Evolutionary conservation across 2,797 vertebrate genomes (phyloP).

Genomic region (Pseudotriccus pelzelni): DNA sequence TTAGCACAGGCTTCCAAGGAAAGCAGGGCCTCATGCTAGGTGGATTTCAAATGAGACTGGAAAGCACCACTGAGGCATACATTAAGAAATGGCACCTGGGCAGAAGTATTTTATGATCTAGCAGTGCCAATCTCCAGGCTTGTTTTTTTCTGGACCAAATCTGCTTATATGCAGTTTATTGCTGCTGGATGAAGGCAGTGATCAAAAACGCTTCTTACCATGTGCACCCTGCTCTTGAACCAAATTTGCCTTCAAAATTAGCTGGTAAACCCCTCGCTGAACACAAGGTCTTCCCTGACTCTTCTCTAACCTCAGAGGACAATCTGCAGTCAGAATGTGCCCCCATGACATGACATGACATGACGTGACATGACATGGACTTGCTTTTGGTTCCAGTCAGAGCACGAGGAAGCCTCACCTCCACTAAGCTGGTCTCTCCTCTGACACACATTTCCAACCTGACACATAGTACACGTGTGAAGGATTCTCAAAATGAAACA

Average conservation of each 20-base stretch:
- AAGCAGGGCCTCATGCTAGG: background rate
- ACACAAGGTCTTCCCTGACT: background rate
- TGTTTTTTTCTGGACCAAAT: background rate
- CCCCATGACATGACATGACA: background rate
- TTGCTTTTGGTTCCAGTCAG: background rate
- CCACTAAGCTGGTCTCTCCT: background rate
- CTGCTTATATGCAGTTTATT: background rate
- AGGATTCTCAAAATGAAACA: fast-evolving
- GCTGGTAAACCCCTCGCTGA: background rate
- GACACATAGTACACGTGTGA: fast-evolving
- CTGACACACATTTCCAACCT: background rate
- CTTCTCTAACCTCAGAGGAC: background rate
- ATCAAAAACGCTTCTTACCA: background rate
- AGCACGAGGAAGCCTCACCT: background rate
- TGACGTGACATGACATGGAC: background rate
- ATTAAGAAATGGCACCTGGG: background rate
- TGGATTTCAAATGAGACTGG: background rate
- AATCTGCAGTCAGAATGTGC: background rate
- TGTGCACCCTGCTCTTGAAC: background rate
- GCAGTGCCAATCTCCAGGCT: background rate
- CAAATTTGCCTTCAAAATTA: background rate
- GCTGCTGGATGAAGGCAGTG: background rate
- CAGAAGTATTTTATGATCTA: background rate
- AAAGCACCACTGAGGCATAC: background rate
- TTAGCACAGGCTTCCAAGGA: background rate